phyloP scores from a whole-genome alignment of 2,113 vertebrate species.

The Tilapia sparmanii region DNA sequence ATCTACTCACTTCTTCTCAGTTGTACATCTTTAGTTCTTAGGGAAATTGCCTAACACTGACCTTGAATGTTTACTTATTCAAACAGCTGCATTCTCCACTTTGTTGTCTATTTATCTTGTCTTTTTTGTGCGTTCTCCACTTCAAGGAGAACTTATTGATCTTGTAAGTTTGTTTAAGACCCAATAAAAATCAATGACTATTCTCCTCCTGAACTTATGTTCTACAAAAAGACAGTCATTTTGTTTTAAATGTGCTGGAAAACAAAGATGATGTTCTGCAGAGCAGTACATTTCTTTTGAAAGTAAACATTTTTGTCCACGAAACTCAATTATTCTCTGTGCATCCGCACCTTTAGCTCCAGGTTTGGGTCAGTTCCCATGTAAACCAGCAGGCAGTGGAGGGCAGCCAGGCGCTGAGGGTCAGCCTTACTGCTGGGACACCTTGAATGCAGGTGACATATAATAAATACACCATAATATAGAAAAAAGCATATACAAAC shows the following conservation, averaged over 20 bases:
- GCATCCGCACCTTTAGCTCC: constrained; percentile 62
- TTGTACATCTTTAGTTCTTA: neutral
- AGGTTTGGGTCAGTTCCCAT: constrained; percentile 61
- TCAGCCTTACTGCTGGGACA: constrained; percentile 60
- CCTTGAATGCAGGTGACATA: constrained; percentile 24
- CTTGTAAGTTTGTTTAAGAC: neutral
- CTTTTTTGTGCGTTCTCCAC: neutral
- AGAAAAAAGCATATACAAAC: neutral
- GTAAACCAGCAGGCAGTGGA: constrained; percentile 83
- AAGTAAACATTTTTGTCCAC: neutral
- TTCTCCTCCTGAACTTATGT: neutral
- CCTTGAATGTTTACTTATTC: neutral
- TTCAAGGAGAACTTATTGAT: neutral
- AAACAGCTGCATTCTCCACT: neutral
- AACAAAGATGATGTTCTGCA: neutral
- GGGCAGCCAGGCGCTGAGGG: constrained; percentile 76
- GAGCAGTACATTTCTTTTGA: neutral
- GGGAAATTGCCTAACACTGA: neutral
- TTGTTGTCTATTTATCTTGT: neutral
- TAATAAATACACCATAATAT: constrained; percentile 3
- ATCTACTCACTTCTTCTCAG: neutral
- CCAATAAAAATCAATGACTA: neutral
- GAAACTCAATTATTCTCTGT: neutral
- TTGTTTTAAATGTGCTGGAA: neutral
- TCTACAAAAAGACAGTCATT: neutral